These are phyloP conservation scores for Micropoecilia bifurca DNA, from an alignment of 2,797 vertebrate species.

Conservation along the genomic window DNA sequence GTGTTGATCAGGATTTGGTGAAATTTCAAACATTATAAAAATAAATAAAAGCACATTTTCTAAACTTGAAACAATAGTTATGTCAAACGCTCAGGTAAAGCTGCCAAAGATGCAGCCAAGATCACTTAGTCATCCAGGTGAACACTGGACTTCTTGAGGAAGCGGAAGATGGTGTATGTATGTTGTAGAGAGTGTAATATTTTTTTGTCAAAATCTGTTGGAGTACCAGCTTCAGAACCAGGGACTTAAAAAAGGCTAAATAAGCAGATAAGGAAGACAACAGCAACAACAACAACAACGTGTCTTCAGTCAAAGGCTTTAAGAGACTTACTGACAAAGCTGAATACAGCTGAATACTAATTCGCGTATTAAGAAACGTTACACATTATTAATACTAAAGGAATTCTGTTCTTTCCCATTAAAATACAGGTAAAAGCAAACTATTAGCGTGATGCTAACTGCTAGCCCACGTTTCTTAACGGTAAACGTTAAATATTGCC, in stretches of 20 bases:
- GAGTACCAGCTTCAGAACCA: neutral
- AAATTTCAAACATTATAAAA: no score
- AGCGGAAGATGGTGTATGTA: neutral
- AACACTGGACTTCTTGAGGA: neutral
- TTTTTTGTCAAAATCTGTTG: neutral
- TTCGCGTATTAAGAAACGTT: neutral
- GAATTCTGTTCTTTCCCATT: neutral
- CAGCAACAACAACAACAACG: neutral
- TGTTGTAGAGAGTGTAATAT: neutral
- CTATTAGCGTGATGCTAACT: neutral
- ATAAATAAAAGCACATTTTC: no score
- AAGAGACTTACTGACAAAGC: neutral
- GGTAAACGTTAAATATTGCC: neutral
- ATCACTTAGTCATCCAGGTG: neutral
- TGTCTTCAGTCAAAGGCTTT: neutral
- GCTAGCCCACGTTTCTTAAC: constrained; percentile 13
- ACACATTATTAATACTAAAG: neutral
- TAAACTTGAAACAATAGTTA: no score
- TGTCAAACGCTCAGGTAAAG: neutral
- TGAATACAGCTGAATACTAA: neutral
- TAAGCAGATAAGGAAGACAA: neutral
- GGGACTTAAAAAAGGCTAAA: neutral
- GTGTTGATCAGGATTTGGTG: no score
- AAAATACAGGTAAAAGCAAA: neutral
- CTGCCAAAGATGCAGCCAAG: neutral